Base-by-base conservation (phyloP, 2,888 invertebrate genomes). In the Troides helena region DNA sequence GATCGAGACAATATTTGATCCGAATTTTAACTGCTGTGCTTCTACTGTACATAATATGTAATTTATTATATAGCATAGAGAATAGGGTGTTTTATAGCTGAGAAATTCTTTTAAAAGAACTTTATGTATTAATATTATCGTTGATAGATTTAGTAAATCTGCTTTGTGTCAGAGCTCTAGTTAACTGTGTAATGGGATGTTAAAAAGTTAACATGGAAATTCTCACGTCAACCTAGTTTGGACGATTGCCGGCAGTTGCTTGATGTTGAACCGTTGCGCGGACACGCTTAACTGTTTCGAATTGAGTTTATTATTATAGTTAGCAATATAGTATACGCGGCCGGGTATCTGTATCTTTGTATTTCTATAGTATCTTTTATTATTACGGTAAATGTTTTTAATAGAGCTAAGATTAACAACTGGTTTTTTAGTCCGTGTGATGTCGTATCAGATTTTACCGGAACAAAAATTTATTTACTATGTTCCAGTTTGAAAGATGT, bases 211-310 rank as follows among this genome's bases (percentile, higher is more conserved):
- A 60, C 72, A 72, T 71, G 71, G 72, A 64, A 68, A 53, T 74
- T 74, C 73, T 76, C 78, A 74, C 74, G 74, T 76, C 78, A 77
- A 79, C 78, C 80, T 72, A 77, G 79, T 78, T 78, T 76, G 68
- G 72, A 65, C 60, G n/a, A 56, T 56, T 60, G 50, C 73, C 65
- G 69, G 66, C 71, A 68, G 69, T 74, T 72, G 71, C 68, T 69
- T 21, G 67, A 64, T 63, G 62, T 60, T 57, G 67, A 68, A 67
- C 73, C 74, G 73, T 75, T 75, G 75, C 67, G 71, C 73, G 65
- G 72, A 71, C 66, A 58, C 72, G 71, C 67, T 72, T 72, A 75
- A 73, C 73, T 72, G 75, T 73, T 72, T 72, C 43, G n/a, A 62
- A 63, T 67, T 21, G 64, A 60, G 57, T 69, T 72, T 69, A 61